Percentiles rank a stretch among this genome's conserved stretches.
These are phyloP conservation scores for Cheiracanthium punctorium DNA, from an alignment of 2,888 invertebrate species.

Conservation along the genomic window DNA sequence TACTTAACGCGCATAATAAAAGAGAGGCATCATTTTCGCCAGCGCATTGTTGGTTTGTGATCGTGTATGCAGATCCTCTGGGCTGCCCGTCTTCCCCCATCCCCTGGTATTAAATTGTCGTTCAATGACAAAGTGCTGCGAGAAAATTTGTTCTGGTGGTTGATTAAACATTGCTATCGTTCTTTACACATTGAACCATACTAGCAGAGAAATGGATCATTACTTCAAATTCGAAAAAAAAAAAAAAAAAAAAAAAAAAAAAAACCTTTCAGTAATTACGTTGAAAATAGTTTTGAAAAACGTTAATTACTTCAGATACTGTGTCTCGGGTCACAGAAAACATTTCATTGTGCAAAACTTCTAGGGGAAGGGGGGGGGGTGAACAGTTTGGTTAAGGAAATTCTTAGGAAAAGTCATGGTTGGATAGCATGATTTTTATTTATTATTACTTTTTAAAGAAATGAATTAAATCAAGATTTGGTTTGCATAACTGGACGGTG, in stretches of 20 bases:
- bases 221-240: background rate
- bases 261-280: background rate
- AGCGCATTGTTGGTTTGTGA: constrained; percentile 56
- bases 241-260: background rate
- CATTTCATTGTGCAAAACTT: too few relatives aligned
- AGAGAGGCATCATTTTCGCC: constrained; percentile 45
- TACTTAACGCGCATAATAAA: constrained; percentile 68
- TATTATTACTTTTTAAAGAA: too few relatives aligned
- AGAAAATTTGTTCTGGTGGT: constrained; percentile 7
- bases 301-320: background rate
- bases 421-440: too few relatives aligned
- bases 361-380: too few relatives aligned
- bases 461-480: too few relatives aligned
- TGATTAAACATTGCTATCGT: constrained; percentile 12
- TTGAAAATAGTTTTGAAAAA: background rate
- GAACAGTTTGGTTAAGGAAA: too few relatives aligned
- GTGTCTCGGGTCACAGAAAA: background rate
- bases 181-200: background rate
- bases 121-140: constrained; percentile 52
- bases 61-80: constrained; percentile 56
- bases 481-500: too few relatives aligned
- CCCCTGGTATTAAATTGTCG: constrained; percentile 40
- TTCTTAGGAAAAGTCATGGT: too few relatives aligned
- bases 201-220: background rate
- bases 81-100: background rate